These are phyloP conservation scores for Medauroidea extradentata DNA, from an alignment of 1,140 invertebrate species.

Conservation along the genomic window DNA sequence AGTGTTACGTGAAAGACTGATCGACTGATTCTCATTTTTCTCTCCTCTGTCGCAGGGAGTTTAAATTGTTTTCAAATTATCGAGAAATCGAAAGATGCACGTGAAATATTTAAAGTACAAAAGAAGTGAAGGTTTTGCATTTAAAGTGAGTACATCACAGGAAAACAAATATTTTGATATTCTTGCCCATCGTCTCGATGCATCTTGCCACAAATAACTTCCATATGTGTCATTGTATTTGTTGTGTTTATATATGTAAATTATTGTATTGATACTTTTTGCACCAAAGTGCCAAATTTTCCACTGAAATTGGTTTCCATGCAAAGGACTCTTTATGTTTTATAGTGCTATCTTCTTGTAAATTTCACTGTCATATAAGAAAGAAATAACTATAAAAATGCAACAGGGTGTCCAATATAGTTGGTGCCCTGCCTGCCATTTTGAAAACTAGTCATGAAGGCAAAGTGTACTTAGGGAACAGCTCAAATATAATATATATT, in stretches of 20 bases:
- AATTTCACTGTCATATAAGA: conserved; percentile 5
- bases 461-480: background rate
- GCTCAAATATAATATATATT: background rate
- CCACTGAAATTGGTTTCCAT: background rate
- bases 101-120: too few species aligned
- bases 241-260: background rate
- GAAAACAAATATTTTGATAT: background rate
- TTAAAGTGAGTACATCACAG: too few species aligned
- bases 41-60: too few species aligned
- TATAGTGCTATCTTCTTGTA: conserved; percentile 5
- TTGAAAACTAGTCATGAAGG: conserved; percentile 16
- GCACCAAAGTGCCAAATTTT: conserved; percentile 13
- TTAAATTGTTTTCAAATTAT: too few species aligned
- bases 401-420: background rate
- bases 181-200: background rate
- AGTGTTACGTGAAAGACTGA: too few species aligned
- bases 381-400: conserved; percentile 1
- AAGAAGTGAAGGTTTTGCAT: too few species aligned
- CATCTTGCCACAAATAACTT: background rate
- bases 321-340: conserved; percentile 7
- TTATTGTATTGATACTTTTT: background rate
- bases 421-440: conserved; percentile 1
- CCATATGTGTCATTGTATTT: background rate
- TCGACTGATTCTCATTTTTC: too few species aligned
- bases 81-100: too few species aligned